phyloP scores from a whole-genome alignment of 2,797 vertebrate species.

The Hipposideros larvatus region DNA sequence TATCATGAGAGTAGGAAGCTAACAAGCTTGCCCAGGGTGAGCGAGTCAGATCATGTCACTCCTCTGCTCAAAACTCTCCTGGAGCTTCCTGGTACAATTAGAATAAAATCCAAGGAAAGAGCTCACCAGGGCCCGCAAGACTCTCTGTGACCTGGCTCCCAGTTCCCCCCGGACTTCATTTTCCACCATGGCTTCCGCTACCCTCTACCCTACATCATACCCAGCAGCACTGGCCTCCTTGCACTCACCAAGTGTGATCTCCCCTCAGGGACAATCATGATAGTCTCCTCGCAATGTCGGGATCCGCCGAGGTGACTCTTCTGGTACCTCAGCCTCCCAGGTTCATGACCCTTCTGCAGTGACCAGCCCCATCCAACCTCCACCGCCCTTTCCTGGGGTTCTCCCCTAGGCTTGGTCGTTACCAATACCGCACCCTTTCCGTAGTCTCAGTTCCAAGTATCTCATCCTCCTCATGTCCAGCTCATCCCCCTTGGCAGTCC shows the following conservation, averaged over 20 bases:
- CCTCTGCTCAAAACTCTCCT: not conserved
- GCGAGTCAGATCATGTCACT: not conserved
- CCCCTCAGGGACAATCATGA: not conserved
- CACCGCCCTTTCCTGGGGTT: not conserved
- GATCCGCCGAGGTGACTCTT: not conserved
- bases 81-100: not conserved
- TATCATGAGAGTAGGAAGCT: not conserved
- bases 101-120: not conserved
- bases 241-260: not conserved
- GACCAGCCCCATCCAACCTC: not conserved
- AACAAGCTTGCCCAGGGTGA: not conserved
- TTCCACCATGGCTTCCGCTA: not conserved
- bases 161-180: accelerated
- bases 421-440: not conserved
- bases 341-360: not conserved
- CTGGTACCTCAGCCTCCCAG: not conserved
- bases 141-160: not conserved
- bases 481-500: no score
- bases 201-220: not conserved
- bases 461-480: not conserved
- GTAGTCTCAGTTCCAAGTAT: not conserved
- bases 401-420: not conserved
- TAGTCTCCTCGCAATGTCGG: not conserved
- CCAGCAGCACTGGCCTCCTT: not conserved
- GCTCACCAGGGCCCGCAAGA: not conserved